Conservation (phyloP, 2,888 invertebrate species). For the Andrena bucephala region DNA sequence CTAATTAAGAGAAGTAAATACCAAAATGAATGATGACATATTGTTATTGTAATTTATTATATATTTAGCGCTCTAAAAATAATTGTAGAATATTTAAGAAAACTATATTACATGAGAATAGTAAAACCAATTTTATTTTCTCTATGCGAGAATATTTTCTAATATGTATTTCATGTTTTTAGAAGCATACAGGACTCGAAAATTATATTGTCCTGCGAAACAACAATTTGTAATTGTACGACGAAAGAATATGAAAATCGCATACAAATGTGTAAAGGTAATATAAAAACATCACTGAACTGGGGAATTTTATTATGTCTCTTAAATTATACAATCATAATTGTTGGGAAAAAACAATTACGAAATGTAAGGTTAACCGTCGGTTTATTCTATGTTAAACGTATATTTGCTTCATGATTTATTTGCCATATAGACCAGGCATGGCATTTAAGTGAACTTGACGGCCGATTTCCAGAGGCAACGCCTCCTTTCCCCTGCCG, state of each 20-base stretch:
- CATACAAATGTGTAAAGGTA: too few species aligned
- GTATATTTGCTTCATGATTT: too few species aligned
- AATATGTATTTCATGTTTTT: background rate
- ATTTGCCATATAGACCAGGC: too few species aligned
- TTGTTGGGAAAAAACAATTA: too few species aligned
- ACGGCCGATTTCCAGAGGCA: too few species aligned
- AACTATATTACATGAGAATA: background rate
- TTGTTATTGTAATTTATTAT: background rate
- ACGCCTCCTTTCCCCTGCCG: too few species aligned
- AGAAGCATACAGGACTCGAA: background rate
- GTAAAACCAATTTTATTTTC: background rate
- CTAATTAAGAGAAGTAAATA: background rate
- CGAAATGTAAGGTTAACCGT: too few species aligned
- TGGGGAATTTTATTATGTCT: too few species aligned
- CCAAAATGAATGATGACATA: background rate
- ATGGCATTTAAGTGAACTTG: too few species aligned
- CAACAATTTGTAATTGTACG: background rate
- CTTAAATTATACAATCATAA: too few species aligned
- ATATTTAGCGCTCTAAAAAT: background rate
- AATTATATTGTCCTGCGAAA: background rate
- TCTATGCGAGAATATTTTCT: background rate
- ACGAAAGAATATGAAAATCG: background rate
- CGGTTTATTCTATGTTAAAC: too few species aligned
- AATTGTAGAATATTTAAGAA: background rate
- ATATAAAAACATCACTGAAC: too few species aligned